phyloP scores from a whole-genome alignment of 2,888 invertebrate genomes.

The Argyresthia albistria region DNA sequence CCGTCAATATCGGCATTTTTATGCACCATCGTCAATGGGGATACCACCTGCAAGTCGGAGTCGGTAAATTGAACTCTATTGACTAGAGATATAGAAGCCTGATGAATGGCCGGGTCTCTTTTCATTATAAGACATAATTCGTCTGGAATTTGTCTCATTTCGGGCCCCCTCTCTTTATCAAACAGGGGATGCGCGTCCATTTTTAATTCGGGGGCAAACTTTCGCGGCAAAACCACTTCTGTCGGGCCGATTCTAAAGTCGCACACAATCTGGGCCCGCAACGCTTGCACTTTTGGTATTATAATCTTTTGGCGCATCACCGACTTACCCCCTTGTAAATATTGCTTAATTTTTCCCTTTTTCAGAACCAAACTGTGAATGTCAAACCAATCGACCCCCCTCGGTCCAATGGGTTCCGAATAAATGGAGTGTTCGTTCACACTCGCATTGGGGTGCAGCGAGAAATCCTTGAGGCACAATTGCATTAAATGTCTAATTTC shows the following conservation, averaged over 20 bases:
- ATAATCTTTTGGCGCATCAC: background rate
- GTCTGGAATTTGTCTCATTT: background rate
- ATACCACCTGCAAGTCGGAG: background rate
- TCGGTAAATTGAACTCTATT: background rate
- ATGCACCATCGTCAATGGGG: slow-evolving; percentile 1
- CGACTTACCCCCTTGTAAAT: background rate
- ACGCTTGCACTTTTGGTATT: background rate
- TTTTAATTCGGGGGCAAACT: background rate
- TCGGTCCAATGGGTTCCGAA: background rate
- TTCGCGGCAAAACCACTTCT: background rate
- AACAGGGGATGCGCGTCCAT: background rate
- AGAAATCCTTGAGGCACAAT: background rate
- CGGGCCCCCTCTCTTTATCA: background rate
- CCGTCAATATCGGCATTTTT: slow-evolving; percentile 2
- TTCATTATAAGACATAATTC: background rate
- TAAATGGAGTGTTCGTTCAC: background rate
- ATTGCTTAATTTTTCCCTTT: background rate
- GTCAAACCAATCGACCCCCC: background rate
- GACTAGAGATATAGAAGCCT: background rate
- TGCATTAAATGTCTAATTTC: background rate
- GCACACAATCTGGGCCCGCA: slow-evolving; percentile 1
- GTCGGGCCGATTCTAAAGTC: background rate
- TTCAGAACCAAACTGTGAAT: background rate
- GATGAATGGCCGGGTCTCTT: background rate
- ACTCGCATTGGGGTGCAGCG: background rate